Evolutionary conservation across 1,140 invertebrate genomes (phyloP), one percentile per base, ranked within the genome.

Genomic region (Ruditapes philippinarum): DNA sequence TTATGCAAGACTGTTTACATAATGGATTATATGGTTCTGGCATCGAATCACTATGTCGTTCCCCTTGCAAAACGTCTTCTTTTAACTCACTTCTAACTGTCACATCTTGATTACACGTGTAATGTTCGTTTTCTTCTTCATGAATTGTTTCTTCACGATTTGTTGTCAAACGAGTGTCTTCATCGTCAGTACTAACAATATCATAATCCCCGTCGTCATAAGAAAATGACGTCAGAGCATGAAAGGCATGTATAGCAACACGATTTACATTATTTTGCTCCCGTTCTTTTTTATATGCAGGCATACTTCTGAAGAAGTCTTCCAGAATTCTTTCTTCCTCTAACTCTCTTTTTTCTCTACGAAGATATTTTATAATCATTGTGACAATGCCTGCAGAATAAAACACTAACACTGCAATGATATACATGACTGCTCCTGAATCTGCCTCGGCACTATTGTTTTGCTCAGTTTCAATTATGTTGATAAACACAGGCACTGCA

Each of bases 321-420:
- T 94, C 95, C 28, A 95, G 91, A 0, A 92, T 91, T 28, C 91
- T 90, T 76, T 95, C 95, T 88, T 95, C 95, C 40, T 94, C 94
- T 38, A 94, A 89, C 60, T 95, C 92, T 51, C 93, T 92, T 79
- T 92, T 91, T 80, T 94, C 92, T 19, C 94, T 92, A 76, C 93
- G 92, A 0, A 95, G 92, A 89, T 95, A 95, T 80, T 93, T 94
- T 12, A 95, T 91, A 40, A 95, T 94, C 93, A 94, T 95, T 1
- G 94, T 91, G 22, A 95, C 91, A 14, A 95, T 94, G n/a, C 94
- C 95, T 12, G 91, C 86, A 1, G 95, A 95, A 84, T 95, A 95
- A 78, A 95, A 95, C 17, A 95, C 84, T 3, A 95, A 90, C 0
- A 95, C 95, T 0, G 93, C 94, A 22, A 95, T 91, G 33, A 95